Conservation (phyloP, 2,113 vertebrate species). For the Columba livia region DNA sequence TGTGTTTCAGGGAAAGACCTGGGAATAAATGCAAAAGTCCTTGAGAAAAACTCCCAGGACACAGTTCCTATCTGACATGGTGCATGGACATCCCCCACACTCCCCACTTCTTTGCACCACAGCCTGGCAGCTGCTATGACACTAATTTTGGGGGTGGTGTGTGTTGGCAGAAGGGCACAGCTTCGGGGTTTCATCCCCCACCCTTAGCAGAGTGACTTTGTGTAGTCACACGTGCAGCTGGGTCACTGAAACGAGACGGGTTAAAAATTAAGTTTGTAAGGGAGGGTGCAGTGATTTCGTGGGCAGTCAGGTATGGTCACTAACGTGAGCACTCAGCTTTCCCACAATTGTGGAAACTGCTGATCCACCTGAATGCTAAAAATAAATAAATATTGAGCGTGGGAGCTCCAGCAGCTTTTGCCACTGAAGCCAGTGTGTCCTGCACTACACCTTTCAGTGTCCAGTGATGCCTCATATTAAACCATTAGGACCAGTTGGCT, state of each 20-base stretch:
- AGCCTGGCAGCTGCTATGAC: not conserved
- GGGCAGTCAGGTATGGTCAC: not conserved
- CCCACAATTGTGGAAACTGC: not conserved
- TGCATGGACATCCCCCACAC: fast-evolving
- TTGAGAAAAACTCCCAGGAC: not conserved
- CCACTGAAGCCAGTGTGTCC: not conserved
- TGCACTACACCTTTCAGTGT: not conserved
- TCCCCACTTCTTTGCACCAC: not conserved
- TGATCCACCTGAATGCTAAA: not conserved
- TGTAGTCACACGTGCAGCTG: not conserved
- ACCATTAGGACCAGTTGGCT: not conserved
- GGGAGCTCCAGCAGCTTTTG: not conserved
- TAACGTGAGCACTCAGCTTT: not conserved
- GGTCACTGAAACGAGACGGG: not conserved
- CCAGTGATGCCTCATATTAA: not conserved
- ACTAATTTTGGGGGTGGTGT: fast-evolving
- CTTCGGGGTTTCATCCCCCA: not conserved
- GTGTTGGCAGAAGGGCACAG: not conserved
- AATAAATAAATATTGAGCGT: not conserved
- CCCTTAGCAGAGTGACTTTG: not conserved
- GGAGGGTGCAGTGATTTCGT: not conserved
- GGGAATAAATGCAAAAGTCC: not conserved
- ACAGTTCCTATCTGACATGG: not conserved
- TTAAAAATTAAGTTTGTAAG: conserved; percentile 11
- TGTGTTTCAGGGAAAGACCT: not conserved